Evolutionary conservation across 1,140 invertebrate species (phyloP).

Genomic region (Trichonephila inaurata): DNA sequence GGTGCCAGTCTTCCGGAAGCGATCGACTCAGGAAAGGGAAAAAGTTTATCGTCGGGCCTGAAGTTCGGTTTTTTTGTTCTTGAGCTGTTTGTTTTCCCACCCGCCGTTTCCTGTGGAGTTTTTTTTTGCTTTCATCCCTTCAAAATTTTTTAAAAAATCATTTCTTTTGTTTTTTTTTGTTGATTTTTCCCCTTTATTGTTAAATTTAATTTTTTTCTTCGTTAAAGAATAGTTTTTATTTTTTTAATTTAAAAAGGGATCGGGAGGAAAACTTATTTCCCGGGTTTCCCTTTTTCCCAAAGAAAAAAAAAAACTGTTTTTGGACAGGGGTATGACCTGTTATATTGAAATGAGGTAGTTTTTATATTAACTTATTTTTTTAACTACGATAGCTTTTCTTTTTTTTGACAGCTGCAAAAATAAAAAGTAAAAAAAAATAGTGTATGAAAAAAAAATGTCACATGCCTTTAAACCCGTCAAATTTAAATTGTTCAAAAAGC

Average conservation of each 20-base stretch:
- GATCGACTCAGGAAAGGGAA: conserved; percentile 49
- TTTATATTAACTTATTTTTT: no score
- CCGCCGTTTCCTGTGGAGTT: not conserved
- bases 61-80: conserved; percentile 42
- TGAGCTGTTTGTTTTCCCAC: conserved; percentile 12
- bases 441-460: no score
- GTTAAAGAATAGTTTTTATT: not conserved
- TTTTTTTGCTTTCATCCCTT: not conserved
- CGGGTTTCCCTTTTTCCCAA: conserved; percentile 20
- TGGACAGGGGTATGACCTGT: not conserved
- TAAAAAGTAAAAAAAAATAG: no score
- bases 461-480: no score
- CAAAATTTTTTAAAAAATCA: not conserved
- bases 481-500: no score
- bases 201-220: not conserved
- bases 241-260: not conserved
- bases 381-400: no score
- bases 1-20: conserved; percentile 65
- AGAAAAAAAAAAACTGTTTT: not conserved
- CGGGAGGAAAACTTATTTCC: conserved; percentile 4
- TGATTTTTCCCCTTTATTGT: not conserved
- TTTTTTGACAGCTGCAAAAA: no score
- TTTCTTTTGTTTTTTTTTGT: not conserved
- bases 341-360: conserved; percentile 37
- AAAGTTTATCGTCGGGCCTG: conserved; percentile 56